phyloP scores from a whole-genome alignment of 2,113 vertebrate genomes.

The Bubo bubo region DNA sequence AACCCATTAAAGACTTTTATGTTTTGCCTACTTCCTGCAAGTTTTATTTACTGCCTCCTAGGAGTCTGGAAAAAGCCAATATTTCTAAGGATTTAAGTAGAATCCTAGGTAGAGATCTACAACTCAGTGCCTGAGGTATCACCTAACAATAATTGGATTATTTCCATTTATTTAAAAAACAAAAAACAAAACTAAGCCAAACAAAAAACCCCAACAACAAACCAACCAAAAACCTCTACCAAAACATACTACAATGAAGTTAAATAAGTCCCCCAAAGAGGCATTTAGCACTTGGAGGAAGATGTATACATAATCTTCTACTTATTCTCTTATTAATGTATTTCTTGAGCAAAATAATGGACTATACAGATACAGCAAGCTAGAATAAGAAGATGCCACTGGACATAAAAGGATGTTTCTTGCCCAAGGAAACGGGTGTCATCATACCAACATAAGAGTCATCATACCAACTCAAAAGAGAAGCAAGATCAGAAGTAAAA shows the following conservation, averaged over 20 bases:
- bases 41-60: background rate
- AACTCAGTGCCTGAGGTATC: background rate
- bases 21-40: background rate
- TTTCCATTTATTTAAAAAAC: background rate
- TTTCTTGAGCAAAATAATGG: background rate
- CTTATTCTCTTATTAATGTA: background rate
- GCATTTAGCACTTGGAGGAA: background rate
- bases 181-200: too few species aligned
- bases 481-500: background rate
- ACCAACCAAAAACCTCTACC: background rate
- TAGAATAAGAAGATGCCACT: background rate
- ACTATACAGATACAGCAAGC: background rate
- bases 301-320: background rate
- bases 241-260: background rate
- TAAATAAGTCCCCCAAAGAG: background rate
- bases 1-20: background rate
- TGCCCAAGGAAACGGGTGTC: background rate
- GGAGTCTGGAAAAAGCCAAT: background rate
- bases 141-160: fast-evolving
- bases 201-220: too few species aligned
- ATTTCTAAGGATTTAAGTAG: background rate
- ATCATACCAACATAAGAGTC: background rate
- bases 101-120: background rate
- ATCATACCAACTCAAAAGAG: background rate
- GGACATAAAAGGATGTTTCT: background rate